Evolutionary conservation across 2,797 vertebrate genomes (phyloP).

Genomic region (Lates japonicus): DNA sequence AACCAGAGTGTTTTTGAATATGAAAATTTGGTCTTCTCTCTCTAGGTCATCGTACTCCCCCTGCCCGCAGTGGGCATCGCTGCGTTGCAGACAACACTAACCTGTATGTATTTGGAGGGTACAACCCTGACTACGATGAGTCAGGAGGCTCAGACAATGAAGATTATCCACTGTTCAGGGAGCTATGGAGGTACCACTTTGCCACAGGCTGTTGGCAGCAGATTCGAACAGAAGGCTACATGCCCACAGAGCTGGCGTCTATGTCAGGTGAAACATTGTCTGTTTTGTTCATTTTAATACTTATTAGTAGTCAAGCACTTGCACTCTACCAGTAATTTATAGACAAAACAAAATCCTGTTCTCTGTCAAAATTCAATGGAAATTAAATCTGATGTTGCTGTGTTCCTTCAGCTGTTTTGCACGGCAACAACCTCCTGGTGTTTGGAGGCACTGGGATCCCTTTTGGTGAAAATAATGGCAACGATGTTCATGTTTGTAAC

Average conservation of each 20-base stretch:
- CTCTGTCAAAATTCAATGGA: neutral
- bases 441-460: constrained; percentile 98
- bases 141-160: constrained; percentile 96
- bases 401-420: constrained; percentile 90
- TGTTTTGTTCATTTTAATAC: neutral
- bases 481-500: constrained; percentile 97
- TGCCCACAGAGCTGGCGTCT: constrained; percentile 97
- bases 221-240: constrained; percentile 96
- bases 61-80: constrained; percentile 96
- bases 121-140: constrained; percentile 97
- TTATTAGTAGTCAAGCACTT: neutral
- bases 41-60: constrained; percentile 91
- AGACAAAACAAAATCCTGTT: neutral
- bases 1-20: neutral
- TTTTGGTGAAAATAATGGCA: constrained; percentile 97
- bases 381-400: neutral
- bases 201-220: constrained; percentile 97
- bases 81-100: constrained; percentile 97
- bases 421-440: constrained; percentile 98
- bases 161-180: constrained; percentile 97
- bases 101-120: constrained; percentile 97
- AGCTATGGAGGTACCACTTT: constrained; percentile 98
- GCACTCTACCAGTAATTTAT: neutral
- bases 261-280: constrained; percentile 91
- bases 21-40: constrained; percentile 11